Percentiles rank a stretch among this genome's conserved stretches.
Conservation (phyloP, 2,797 vertebrate species). For the Neosilurus hyrtlii region DNA sequence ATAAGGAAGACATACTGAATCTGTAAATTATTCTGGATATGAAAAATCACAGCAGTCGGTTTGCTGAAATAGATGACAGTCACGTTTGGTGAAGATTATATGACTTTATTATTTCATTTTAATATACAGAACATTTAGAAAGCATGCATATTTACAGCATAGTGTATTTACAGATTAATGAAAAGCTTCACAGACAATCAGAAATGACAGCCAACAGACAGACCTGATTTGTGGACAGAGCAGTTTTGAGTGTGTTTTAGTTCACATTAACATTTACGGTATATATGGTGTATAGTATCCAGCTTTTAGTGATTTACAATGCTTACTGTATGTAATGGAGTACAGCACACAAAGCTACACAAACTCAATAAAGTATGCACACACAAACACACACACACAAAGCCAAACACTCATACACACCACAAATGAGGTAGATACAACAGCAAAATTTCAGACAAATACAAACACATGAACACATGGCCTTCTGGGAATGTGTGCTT, state of each 20-base stretch:
- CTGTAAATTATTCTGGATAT: background rate
- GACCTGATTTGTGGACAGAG: constrained; percentile 56
- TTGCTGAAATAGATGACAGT: constrained; percentile 29
- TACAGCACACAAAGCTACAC: constrained; percentile 12
- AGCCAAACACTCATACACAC: constrained; percentile 24
- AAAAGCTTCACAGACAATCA: constrained; percentile 48
- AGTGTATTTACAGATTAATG: constrained; percentile 55
- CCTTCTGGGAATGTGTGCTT: constrained; percentile 9
- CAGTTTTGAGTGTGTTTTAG: constrained; percentile 24
- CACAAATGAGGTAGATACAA: constrained; percentile 81
- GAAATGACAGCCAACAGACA: constrained; percentile 60
- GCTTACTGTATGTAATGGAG: constrained; percentile 7
- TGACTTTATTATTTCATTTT: constrained; percentile 65
- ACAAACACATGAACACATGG: constrained; percentile 3
- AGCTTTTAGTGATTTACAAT: constrained; percentile 42
- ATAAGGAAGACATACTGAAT: constrained; percentile 19
- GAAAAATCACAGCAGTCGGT: constrained; percentile 1
- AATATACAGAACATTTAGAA: constrained; percentile 62
- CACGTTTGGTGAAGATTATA: constrained; percentile 51
- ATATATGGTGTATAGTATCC: constrained; percentile 29
- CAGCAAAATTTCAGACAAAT: constrained; percentile 56
- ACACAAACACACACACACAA: constrained; percentile 39
- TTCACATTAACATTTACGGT: constrained; percentile 48
- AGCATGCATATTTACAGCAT: constrained; percentile 73
- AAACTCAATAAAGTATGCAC: background rate